These are phyloP conservation scores for Parotocinclus haroldoi DNA, from an alignment of 2,797 vertebrate species.

Conservation along the genomic window DNA sequence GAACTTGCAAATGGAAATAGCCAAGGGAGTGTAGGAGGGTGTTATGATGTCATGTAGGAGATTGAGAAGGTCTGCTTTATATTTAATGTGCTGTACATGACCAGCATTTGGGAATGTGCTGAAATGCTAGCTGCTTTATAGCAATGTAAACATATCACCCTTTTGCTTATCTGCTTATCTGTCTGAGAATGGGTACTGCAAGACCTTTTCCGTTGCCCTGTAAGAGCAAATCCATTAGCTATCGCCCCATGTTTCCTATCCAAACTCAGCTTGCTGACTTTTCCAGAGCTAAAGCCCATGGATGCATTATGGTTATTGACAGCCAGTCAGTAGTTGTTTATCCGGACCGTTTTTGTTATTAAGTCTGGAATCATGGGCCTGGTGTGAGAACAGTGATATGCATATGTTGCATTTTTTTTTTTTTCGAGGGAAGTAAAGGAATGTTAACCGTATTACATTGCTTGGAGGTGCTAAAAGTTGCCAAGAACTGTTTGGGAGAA, in stretches of 20 bases:
- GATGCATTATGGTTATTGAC: not conserved
- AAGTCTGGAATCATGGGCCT: slow-evolving; percentile 31
- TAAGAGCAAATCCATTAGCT: not conserved
- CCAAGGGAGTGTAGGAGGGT: slow-evolving; percentile 8
- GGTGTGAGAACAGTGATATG: slow-evolving; percentile 45
- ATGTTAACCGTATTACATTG: slow-evolving; percentile 64
- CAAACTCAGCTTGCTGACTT: not conserved
- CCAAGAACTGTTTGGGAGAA: slow-evolving; percentile 63
- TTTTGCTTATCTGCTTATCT: slow-evolving; percentile 1
- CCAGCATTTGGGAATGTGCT: not conserved
- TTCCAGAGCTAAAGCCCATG: not conserved
- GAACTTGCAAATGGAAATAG: slow-evolving; percentile 7
- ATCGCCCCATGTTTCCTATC: not conserved
- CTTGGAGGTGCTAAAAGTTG: slow-evolving; percentile 49
- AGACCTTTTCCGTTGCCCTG: not conserved
- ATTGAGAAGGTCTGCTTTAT: not conserved
- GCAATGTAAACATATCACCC: not conserved
- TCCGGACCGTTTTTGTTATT: slow-evolving; percentile 32
- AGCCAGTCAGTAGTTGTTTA: slow-evolving; percentile 19
- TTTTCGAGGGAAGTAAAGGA: slow-evolving; percentile 67
- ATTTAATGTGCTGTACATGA: not conserved
- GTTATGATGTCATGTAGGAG: not conserved
- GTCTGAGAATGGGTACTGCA: not conserved
- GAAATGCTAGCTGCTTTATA: not conserved
- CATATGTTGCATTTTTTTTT: slow-evolving; percentile 68